Base-by-base conservation (phyloP, 2,113 vertebrate species). In the Seriola dumerili region DNA sequence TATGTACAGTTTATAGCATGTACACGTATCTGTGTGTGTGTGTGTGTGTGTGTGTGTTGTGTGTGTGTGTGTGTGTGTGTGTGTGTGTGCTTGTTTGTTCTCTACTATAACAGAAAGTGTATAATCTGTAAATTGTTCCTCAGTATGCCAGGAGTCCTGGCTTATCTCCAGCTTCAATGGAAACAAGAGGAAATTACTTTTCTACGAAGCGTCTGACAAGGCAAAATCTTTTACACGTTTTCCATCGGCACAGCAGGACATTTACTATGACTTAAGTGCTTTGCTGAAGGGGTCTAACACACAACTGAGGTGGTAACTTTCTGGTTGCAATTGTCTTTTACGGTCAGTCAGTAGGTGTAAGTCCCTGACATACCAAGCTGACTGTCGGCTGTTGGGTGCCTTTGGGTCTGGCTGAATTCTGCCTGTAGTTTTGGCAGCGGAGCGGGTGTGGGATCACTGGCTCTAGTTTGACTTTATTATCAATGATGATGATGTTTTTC, bases 151-250 rank as follows among this genome's bases (percentile, higher is more conserved):
- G 59, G 64, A 75, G 73, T 80, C 62, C 50, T 79, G 84, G 85
- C 85, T 91, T 85, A 86, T 90, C 80, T 83, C 81, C 83, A 91
- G 71, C 71, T 72, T 78, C 73, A 58, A 59, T 79, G 76, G 89
- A 93, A 90, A 92, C 86, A 77, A 73, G 67, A 85, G 86, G 87
- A 84, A 91, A 93, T 90, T 69, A 87, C 86, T 89, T 92, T 85
- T 87, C 83, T 90, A 62, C 82, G 89, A 88, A 91, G 81, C 32
- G 52, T 85, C 89, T 90, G 88, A 92, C 86, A 76, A 85, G 73
- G 85, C 83, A 82, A 78, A 90, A 90, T 87, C 71, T 87, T 78
- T 84, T 84, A 79, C 80, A 78, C 4, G 48, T 81, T 90, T 91
- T 90, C 78, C 79, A 71, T 50, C 48, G 71, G 59, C 81, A 58